Evolutionary conservation across 2,113 vertebrate genomes (phyloP).

Genomic region (Bubo bubo): DNA sequence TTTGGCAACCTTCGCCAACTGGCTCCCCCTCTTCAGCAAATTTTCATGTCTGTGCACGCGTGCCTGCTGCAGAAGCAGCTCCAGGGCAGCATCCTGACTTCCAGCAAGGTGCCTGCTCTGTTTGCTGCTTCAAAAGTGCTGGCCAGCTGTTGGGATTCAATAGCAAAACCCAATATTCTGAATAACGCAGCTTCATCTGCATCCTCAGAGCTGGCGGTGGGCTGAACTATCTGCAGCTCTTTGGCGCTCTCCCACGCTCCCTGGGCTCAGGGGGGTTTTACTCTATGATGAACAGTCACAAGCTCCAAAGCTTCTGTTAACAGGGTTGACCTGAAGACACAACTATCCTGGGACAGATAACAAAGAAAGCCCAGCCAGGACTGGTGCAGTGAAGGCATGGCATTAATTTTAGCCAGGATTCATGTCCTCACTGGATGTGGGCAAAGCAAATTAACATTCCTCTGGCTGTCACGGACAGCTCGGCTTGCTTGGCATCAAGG

Average conservation of each 20-base stretch:
- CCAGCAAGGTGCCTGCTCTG: background rate
- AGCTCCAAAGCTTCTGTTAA: background rate
- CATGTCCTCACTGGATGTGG: accelerated
- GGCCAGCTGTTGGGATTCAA: background rate
- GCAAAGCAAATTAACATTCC: background rate
- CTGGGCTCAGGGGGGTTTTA: background rate
- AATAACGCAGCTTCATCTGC: background rate
- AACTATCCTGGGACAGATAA: background rate
- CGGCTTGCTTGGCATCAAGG: background rate
- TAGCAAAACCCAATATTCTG: background rate
- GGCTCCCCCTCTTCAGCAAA: background rate
- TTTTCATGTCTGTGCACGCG: background rate
- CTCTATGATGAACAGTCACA: accelerated
- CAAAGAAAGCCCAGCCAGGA: background rate
- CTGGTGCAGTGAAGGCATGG: accelerated
- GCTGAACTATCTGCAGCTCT: background rate
- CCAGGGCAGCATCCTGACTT: background rate
- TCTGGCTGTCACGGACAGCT: background rate
- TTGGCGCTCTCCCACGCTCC: accelerated
- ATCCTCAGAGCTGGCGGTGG: background rate
- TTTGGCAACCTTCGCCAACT: background rate
- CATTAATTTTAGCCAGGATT: background rate
- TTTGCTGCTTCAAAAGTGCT: background rate
- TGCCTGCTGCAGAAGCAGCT: background rate
- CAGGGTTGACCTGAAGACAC: background rate